These are phyloP conservation scores for Agrochola lota DNA, from an alignment of 2,888 invertebrate species.

Conservation along the genomic window DNA sequence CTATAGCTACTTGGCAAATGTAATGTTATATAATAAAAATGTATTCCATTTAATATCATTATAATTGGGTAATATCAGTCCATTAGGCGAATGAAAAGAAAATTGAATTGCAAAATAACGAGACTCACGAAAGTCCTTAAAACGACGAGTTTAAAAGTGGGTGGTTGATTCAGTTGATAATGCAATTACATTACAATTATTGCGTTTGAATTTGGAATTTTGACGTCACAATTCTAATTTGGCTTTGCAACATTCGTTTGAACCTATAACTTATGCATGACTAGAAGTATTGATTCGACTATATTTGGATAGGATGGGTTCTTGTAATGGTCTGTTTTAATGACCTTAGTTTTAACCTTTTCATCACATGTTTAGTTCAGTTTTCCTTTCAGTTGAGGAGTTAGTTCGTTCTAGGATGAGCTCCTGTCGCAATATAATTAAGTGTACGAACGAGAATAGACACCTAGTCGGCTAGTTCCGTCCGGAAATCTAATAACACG, in stretches of 20 bases:
- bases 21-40: conserved; percentile 59
- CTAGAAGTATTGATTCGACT: conserved; percentile 52
- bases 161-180: conserved; percentile 39
- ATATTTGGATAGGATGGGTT: conserved; percentile 36
- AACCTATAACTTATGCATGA: conserved; percentile 55
- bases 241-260: conserved; percentile 45
- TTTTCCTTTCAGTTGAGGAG: background rate
- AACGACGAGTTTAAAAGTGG: conserved; percentile 26
- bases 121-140: conserved; percentile 39
- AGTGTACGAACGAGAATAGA: background rate
- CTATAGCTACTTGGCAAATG: conserved; percentile 66
- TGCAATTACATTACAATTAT: conserved; percentile 56
- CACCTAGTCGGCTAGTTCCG: conserved; percentile 28
- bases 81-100: conserved; percentile 76
- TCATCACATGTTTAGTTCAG: background rate
- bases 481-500: conserved; percentile 65
- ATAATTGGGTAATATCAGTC: conserved; percentile 77
- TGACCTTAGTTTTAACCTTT: conserved; percentile 8
- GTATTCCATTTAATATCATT: conserved; percentile 70
- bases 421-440: conserved; percentile 5
- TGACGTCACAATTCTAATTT: conserved; percentile 47
- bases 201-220: conserved; percentile 36
- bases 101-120: conserved; percentile 76
- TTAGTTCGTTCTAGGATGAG: background rate
- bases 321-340: conserved; percentile 22